A percentile compares a stretch with the other conserved stretches of the same genome.
phyloP scores from a whole-genome alignment of 2,797 vertebrate genomes.

The Cercopithecus hamlyni region DNA sequence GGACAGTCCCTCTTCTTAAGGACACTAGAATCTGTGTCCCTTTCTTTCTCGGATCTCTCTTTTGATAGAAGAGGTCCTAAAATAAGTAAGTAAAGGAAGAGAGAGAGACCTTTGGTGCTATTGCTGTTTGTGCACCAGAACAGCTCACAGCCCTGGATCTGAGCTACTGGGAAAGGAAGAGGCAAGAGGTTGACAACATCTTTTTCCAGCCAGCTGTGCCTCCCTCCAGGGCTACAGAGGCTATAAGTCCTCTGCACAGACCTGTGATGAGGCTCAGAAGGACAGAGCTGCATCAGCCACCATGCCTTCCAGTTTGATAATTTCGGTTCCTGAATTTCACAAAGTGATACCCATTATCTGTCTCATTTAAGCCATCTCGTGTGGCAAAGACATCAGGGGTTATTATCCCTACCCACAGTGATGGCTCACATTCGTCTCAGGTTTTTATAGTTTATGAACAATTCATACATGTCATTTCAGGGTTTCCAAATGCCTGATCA shows the following conservation, averaged over 20 bases:
- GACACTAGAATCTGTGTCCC: not conserved
- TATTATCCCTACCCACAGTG: not conserved
- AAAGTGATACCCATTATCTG: not conserved
- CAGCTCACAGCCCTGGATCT: not conserved
- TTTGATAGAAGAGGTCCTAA: not conserved
- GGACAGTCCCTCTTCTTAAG: not conserved
- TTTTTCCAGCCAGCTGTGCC: not conserved
- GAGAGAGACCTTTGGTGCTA: not conserved
- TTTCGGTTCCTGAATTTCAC: not conserved
- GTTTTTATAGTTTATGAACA: not conserved
- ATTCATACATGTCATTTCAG: not conserved
- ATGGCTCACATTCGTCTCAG: not conserved
- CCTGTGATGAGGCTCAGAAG: not conserved
- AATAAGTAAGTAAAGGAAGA: not conserved
- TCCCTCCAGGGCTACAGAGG: not conserved
- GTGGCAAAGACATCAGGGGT: not conserved
- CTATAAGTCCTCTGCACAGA: not conserved
- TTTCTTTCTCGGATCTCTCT: constrained; percentile 13
- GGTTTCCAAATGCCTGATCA: not conserved
- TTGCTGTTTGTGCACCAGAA: not conserved
- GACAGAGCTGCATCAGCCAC: not conserved
- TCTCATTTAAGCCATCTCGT: not conserved
- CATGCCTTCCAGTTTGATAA: not conserved
- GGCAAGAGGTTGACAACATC: not conserved
- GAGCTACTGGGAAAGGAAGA: not conserved